Conservation (phyloP, 2,797 vertebrate species). For the Hemibagrus guttatus region DNA sequence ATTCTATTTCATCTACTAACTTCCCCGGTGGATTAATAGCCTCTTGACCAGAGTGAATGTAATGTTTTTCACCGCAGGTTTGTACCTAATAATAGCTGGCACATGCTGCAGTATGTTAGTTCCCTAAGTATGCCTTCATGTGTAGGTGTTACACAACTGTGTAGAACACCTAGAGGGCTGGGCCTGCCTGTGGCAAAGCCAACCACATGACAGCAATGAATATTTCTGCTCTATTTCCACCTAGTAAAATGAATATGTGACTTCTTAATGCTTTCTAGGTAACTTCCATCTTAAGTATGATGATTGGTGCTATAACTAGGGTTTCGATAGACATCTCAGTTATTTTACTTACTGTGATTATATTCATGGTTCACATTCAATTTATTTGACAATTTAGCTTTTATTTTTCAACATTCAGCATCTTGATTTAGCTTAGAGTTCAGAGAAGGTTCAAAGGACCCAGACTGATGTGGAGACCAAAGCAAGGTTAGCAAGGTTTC, state of each 20-base stretch:
- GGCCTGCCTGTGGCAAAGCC: conserved; percentile 30
- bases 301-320: not conserved
- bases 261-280: conserved; percentile 25
- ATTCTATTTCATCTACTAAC: conserved; percentile 15
- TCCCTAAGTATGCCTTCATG: conserved; percentile 53
- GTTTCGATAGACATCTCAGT: not conserved
- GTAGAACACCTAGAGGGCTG: conserved; percentile 33
- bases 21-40: conserved; percentile 2
- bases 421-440: not conserved
- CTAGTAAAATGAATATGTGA: conserved; percentile 12
- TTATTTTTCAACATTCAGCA: not conserved
- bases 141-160: conserved; percentile 40
- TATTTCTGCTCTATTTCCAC: conserved; percentile 23
- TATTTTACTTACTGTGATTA: not conserved
- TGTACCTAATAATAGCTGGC: conserved; percentile 67
- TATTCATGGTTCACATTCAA: not conserved
- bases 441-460: not conserved
- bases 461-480: not conserved
- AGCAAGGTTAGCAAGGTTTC: not conserved
- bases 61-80: conserved; percentile 69
- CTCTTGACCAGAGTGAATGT: conserved; percentile 50
- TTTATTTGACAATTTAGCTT: not conserved
- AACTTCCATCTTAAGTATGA: conserved; percentile 9
- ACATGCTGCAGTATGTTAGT: conserved; percentile 59
- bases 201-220: conserved; percentile 33